Evolutionary conservation across 2,797 vertebrate genomes (phyloP).

Genomic region (Sandelia bainsii): DNA sequence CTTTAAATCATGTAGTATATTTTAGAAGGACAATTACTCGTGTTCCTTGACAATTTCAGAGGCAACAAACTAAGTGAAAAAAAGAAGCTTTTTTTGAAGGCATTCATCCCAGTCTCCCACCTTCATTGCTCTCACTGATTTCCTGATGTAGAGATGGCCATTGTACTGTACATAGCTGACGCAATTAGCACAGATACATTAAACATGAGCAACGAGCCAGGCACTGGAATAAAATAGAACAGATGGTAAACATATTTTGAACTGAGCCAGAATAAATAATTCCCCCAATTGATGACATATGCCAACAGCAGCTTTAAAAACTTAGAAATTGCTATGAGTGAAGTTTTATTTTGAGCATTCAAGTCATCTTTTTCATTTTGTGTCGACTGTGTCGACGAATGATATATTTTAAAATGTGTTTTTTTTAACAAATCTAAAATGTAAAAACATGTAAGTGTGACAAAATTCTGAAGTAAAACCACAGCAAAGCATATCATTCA

Average conservation of each 20-base stretch:
- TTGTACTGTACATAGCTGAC: conserved; percentile 74
- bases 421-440: conserved; percentile 19
- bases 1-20: conserved; percentile 48
- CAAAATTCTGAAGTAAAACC: not conserved
- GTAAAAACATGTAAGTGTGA: conserved; percentile 13
- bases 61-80: conserved; percentile 38
- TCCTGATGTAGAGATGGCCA: conserved; percentile 62
- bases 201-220: conserved; percentile 79
- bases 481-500: conserved; percentile 7
- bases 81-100: conserved; percentile 66
- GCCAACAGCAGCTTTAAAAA: conserved; percentile 64
- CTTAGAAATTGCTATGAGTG: conserved; percentile 55
- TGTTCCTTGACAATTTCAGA: conserved; percentile 46
- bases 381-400: conserved; percentile 14
- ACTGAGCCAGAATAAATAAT: conserved; percentile 78
- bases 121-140: conserved; percentile 54
- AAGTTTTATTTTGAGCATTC: conserved; percentile 47
- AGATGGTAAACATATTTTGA: conserved; percentile 85
- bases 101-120: conserved; percentile 53
- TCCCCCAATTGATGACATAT: conserved; percentile 73
- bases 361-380: not conserved
- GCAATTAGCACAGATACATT: conserved; percentile 83
- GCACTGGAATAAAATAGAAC: conserved; percentile 79
- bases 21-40: conserved; percentile 48
- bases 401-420: conserved; percentile 10